phyloP scores from a whole-genome alignment of 2,113 vertebrate genomes.

The Chaetodon trifascialis region DNA sequence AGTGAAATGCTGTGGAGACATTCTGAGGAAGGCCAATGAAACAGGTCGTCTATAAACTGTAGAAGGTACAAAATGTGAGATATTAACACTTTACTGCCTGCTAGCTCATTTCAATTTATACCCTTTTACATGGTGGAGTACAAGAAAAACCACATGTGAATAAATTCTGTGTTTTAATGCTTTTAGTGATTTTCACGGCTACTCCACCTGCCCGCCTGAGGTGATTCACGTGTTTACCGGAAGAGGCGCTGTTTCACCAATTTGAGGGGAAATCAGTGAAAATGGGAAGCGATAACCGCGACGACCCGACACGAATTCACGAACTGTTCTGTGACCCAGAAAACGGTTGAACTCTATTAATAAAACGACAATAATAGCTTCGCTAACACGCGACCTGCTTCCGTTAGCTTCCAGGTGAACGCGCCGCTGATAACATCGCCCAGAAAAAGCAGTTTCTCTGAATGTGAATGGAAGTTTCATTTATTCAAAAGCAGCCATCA shows the following conservation, averaged over 20 bases:
- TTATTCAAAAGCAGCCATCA: background rate
- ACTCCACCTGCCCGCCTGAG: rapidly evolving
- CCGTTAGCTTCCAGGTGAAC: background rate
- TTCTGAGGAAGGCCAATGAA: background rate
- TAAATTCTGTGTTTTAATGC: background rate
- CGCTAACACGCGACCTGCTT: background rate
- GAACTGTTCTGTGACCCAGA: background rate
- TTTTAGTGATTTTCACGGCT: background rate
- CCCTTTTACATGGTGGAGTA: background rate
- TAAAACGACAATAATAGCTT: background rate
- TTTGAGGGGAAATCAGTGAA: background rate
- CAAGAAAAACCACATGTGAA: background rate
- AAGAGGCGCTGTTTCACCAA: slow-evolving; percentile 45
- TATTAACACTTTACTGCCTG: background rate
- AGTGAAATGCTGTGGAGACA: background rate
- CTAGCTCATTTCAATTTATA: background rate
- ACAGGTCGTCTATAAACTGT: background rate
- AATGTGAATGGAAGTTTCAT: background rate
- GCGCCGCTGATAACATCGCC: background rate
- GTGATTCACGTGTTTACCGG: background rate
- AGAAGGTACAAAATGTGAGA: background rate
- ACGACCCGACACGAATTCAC: background rate
- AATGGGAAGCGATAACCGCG: background rate
- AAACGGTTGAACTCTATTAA: background rate
- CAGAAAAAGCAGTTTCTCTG: background rate